Base-by-base conservation (phyloP, 2,888 invertebrate species). In the Coronaproctus castanopsis region DNA sequence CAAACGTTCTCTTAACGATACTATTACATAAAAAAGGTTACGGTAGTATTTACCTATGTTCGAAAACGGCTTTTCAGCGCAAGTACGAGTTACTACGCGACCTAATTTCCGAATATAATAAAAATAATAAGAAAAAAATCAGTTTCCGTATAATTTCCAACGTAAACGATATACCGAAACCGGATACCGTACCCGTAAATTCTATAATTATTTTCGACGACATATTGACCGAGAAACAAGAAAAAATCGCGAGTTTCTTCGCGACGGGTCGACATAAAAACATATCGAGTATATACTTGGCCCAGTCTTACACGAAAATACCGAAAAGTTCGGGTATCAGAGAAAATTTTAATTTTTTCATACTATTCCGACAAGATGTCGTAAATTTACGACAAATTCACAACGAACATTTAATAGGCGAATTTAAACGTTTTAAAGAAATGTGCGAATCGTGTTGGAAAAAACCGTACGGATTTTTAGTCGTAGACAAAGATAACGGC, bases 191-290 rank as follows among this genome's bases (percentile, higher is more conserved):
- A 1, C 63, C 63, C 64, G 53, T 56, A 57, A 66, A 68, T 64
- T 70, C 69, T 14, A 64, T 71, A 19, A 66, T 71, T 62, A 69
- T 72, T 57, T 72, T 72, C 62, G 70, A 71, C 63, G 70, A 71
- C 66, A 66, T 71, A 21, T 67, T 67, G 18, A 70, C 68, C 53
- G 69, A 68, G 10, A 67, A 68, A 20, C 66, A 67, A 54, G 62
- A 67, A 57, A 65, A 63, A 57, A 67, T 71, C n/a, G 61, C 66
- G 60, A 57, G 62, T 18, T 69, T 66, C 62, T 71, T 69, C 60
- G 65, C 67, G 64, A 67, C 68, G 65, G 68, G 70, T 5, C 64
- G 70, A 20, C 70, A 71, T 64, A 67, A 65, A 3, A 24, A 65
- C 49, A 66, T 71, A 18, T 70, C 71, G 57, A 64, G 65, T 61